Evolutionary conservation across 2,888 invertebrate species (phyloP), one percentile per base, ranked within the genome.

Genomic region (Litoditis marina): DNA sequence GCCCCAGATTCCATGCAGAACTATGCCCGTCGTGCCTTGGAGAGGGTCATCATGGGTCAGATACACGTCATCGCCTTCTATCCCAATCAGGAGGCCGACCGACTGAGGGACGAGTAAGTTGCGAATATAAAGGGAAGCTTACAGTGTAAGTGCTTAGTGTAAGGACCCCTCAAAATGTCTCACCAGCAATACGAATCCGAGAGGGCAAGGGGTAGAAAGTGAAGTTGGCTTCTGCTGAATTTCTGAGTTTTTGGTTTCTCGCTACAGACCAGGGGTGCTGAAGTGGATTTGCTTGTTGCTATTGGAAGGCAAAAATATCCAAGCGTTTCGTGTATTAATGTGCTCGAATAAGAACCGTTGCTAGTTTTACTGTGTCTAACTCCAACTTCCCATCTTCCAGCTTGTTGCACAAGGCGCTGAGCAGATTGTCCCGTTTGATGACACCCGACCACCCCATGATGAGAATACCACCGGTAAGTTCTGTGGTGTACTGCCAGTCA

Each of bases 41-140:
- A 96, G 84, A 87, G 94, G 51, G 89, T 90, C n/a, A 88, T 95
- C 7, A 91, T 95, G 87, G 90, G 91, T 55, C 70, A 77, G 31
- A 90, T 96, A 59, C 96, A 96, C 85, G 88, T 90, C 44, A 90
- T 91, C 82, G 94, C 95, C 52, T 88, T 98, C 84, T 94, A 93
- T 86, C 96, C 96, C 6, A 95, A 96, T 83, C 93, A 92, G 3
- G 96, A 96, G 84, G 94, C 92, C 0, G 96, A 98, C 85, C 88
- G 92, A 68, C 89, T 90, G 28, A 85, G 95, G 66, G 96, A 96
- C 84, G 90, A 90, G 90, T 91, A 82, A 87, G 89, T 87, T 50
- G 22, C 16, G 25, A 30, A 22, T 27, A 19, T 47, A 47, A 47
- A n/a, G n/a, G n/a, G n/a, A n/a, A n/a, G n/a, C n/a, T n/a, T n/a